These are phyloP conservation scores for Coregonus sp. DNA, from an alignment of 2,797 vertebrate species.

Conservation along the genomic window DNA sequence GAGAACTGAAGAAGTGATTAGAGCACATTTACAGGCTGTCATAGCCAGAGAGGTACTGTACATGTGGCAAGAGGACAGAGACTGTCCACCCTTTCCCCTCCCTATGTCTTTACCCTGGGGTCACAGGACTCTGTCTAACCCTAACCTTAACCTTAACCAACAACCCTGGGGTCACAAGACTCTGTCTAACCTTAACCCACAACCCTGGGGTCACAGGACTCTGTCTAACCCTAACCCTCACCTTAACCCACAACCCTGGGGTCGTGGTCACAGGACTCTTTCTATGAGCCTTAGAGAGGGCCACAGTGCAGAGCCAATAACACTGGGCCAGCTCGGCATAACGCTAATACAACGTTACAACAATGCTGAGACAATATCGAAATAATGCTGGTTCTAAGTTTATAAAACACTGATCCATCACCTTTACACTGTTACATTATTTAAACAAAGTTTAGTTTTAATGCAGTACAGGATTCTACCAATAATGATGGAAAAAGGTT, in stretches of 20 bases:
- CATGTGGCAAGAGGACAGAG: slow-evolving; percentile 3
- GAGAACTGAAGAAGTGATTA: not conserved
- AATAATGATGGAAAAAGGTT: slow-evolving; percentile 8
- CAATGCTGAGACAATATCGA: slow-evolving; percentile 16
- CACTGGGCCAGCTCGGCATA: slow-evolving; percentile 19
- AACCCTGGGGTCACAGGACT: not conserved
- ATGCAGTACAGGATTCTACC: slow-evolving; percentile 30
- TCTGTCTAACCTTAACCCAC: too few species aligned
- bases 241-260: not conserved
- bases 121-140: too few species aligned
- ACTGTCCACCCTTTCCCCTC: not conserved
- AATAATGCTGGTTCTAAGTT: slow-evolving; percentile 18
- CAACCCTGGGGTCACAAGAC: not conserved
- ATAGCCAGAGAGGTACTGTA: not conserved
- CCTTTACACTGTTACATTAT: not conserved
- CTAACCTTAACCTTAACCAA: too few species aligned
- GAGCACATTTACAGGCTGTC: not conserved
- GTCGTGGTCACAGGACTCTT: not conserved
- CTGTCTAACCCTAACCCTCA: not conserved
- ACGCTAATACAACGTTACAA: slow-evolving; percentile 24
- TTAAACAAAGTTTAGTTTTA: slow-evolving; percentile 4
- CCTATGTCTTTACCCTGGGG: not conserved
- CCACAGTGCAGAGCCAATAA: slow-evolving; percentile 6
- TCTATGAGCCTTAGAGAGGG: not conserved
- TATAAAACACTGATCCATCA: slow-evolving; percentile 6